Conservation (phyloP, 2,797 vertebrate species). For the Propithecus perrieri region DNA sequence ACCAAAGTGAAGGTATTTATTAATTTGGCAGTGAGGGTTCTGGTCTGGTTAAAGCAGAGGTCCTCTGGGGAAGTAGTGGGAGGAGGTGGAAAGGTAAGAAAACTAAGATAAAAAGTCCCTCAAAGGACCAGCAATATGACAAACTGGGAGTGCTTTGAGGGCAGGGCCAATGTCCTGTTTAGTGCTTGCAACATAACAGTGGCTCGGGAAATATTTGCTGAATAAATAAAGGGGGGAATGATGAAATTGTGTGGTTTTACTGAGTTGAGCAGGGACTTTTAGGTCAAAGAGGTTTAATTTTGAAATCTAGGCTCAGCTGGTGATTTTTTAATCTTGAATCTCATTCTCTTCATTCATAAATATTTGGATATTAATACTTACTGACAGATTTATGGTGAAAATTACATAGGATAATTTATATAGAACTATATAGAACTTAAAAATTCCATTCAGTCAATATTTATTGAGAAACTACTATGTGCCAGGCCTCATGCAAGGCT, state of each 20-base stretch:
- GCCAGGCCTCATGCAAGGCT: neutral
- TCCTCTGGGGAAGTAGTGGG: neutral
- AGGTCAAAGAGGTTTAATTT: neutral
- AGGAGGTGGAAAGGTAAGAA: neutral
- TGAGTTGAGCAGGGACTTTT: neutral
- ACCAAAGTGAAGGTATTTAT: neutral
- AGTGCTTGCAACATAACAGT: neutral
- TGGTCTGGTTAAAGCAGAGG: neutral
- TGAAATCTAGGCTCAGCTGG: neutral
- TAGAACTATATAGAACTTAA: neutral
- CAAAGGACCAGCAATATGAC: neutral
- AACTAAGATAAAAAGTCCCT: neutral
- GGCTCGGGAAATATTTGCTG: neutral
- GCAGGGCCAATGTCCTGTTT: too few relatives aligned
- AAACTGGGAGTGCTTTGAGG: neutral
- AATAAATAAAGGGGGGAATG: neutral
- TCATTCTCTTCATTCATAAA: conserved; percentile 7
- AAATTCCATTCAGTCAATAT: neutral
- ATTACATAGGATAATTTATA: neutral
- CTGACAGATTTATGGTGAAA: neutral
- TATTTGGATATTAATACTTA: neutral
- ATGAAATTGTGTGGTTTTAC: neutral
- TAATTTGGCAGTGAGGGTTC: neutral
- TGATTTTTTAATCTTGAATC: neutral
- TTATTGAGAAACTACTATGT: neutral